A percentile compares a stretch with the other conserved stretches of the same genome.
Evolutionary conservation across 2,113 vertebrate genomes (phyloP).

Genomic region (Triplophysa rosa): DNA sequence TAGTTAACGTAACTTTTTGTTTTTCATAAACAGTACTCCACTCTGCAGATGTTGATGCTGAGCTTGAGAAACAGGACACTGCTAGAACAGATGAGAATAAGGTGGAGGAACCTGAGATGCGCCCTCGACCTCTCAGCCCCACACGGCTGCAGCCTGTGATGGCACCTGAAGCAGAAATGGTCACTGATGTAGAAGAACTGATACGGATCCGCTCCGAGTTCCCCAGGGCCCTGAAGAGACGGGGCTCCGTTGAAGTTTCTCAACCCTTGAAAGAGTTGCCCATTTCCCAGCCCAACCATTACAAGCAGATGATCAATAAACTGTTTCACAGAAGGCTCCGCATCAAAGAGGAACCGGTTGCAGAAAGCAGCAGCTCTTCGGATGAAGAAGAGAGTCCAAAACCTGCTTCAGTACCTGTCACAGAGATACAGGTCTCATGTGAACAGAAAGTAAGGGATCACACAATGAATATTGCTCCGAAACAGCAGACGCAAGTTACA

Average conservation of each 20-base stretch:
- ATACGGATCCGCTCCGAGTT: constrained; percentile 83
- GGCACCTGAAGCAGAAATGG: constrained; percentile 74
- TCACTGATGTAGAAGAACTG: constrained; percentile 77
- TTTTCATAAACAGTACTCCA: constrained; percentile 59
- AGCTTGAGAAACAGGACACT: constrained; percentile 70
- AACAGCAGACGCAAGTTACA: background rate
- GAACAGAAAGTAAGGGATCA: constrained; percentile 65
- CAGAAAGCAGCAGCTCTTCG: constrained; percentile 68
- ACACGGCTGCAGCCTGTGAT: constrained; percentile 85
- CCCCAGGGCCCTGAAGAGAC: constrained; percentile 84
- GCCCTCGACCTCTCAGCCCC: constrained; percentile 84
- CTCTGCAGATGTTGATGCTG: constrained; percentile 72
- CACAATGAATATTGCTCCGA: background rate
- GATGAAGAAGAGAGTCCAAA: constrained; percentile 65
- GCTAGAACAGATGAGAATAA: constrained; percentile 45
- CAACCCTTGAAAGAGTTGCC: constrained; percentile 57
- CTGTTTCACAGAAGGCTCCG: constrained; percentile 73
- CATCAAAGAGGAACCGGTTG: constrained; percentile 55
- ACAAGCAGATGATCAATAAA: constrained; percentile 83
- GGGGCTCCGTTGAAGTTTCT: constrained; percentile 79
- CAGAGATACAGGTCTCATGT: background rate
- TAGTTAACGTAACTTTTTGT: background rate
- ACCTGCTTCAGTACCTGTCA: constrained; percentile 21
- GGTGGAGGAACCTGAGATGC: background rate
- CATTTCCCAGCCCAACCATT: constrained; percentile 77